Base-by-base conservation (phyloP, 2,797 vertebrate genomes). In the Crenuchus spilurus region DNA sequence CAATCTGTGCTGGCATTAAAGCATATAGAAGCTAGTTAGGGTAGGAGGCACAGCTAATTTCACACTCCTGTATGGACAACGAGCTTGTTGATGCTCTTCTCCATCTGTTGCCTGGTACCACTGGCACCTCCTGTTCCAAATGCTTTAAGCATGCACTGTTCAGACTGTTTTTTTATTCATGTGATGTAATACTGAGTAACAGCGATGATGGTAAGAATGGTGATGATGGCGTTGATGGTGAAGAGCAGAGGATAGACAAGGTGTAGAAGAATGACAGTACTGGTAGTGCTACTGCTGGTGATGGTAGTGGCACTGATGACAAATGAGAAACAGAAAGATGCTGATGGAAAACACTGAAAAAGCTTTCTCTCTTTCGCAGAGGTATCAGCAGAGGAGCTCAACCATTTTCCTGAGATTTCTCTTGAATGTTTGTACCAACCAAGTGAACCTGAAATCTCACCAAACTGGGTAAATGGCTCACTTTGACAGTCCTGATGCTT, bases 401-500 rank as follows among this genome's bases (percentile, higher is more conserved):
- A 78, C 35, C 4, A 35, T 6, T 58, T 78, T 79, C 28, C 52
- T 84, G 70, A 75, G 66, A 51, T 76, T 75, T 55, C 62, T 79
- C 2, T 76, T 75, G n/a, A 63, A 65, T 60, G 51, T 76, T 44
- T 80, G 81, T 51, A 69, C 65, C 52, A 83, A 74, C 54, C 66
- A 83, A 68, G 39, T 68, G 6, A 64, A 76, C 42, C 51, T 81
- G 28, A 83, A 74, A 69, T 68, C 64, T 20, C 54, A 78, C 65
- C 77, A 46, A 55, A 67, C 30, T 49, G 81, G 81, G 77, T 81
- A 78, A 84, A 64, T 79, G 9, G 22, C 31, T 18, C 18, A 11
- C 14, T 58, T 58, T 20, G 35, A 58, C 16, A 13, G 16, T 20
- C 31, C 31, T 18, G 8, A 10, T 2, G 1, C 55, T 26, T 61